Conservation (phyloP, 30 jellyfish, hydroid and myxozoan species). For the Sanderia malayensis region DNA sequence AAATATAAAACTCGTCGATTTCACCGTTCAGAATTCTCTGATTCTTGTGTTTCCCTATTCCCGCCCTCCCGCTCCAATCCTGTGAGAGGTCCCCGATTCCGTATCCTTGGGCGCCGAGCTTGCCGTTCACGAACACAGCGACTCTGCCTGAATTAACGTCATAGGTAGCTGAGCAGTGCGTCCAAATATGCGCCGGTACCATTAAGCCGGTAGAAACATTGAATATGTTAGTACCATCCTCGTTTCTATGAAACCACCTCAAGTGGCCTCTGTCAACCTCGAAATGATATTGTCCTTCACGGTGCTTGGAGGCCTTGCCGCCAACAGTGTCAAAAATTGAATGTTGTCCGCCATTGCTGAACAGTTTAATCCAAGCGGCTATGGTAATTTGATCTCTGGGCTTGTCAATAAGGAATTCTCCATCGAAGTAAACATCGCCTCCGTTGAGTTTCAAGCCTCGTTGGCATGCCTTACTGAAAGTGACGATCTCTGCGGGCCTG, state of each 20-base stretch:
- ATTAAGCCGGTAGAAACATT: conserved; percentile 87
- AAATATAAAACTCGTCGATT: conserved; percentile 90
- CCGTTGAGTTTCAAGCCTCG: conserved; percentile 93
- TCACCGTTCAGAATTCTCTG: conserved; percentile 87
- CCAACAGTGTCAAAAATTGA: conserved; percentile 95
- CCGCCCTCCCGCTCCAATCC: conserved; percentile 98
- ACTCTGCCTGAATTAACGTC: conserved; percentile 74
- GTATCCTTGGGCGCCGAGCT: conserved; percentile 86
- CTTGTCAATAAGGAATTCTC: conserved; percentile 91
- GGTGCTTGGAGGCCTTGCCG: conserved; percentile 82
- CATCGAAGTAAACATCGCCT: conserved; percentile 91
- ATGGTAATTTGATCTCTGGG: conserved; percentile 86
- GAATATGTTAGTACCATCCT: conserved; percentile 72
- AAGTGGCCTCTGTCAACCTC: conserved; percentile 96
- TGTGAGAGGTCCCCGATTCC: conserved; percentile 90
- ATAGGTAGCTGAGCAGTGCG: conserved; percentile 97
- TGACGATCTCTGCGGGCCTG: conserved; percentile 85
- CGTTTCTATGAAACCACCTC: conserved; percentile 96
- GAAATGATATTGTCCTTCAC: conserved; percentile 87
- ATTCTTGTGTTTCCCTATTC: conserved; percentile 85
- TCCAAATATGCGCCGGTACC: conserved; percentile 99
- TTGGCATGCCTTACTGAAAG: conserved; percentile 88
- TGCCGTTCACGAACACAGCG: conserved; percentile 89
- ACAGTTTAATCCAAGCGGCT: conserved; percentile 90
- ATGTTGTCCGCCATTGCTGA: conserved; percentile 98